A percentile compares a stretch with the other conserved stretches of the same genome.
Conservation (phyloP, 2,113 vertebrate species). For the Microtus ochrogaster region DNA sequence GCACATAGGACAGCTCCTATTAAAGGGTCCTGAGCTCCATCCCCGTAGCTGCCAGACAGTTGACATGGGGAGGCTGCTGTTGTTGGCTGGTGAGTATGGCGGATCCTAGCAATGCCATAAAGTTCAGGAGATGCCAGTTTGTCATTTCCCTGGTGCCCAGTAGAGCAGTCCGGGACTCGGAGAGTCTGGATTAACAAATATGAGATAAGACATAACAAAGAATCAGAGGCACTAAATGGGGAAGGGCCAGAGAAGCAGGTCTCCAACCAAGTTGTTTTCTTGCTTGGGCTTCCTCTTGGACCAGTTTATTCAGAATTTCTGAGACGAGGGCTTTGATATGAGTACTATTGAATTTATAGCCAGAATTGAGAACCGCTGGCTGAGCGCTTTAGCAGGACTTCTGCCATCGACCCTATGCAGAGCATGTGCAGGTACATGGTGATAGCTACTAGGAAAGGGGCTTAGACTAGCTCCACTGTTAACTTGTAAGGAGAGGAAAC, state of each 20-base stretch:
- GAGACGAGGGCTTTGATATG: neutral
- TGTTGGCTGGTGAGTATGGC: constrained; percentile 76
- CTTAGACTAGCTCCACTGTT: neutral
- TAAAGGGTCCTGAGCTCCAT: neutral
- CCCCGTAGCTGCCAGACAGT: neutral
- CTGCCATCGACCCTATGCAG: neutral
- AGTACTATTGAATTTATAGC: neutral
- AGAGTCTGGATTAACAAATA: neutral
- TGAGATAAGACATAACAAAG: neutral
- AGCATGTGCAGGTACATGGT: accelerated
- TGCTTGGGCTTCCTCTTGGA: neutral
- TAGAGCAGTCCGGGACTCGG: neutral
- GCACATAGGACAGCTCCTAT: neutral
- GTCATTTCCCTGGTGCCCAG: neutral
- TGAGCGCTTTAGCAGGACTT: neutral
- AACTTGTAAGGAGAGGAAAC: neutral
- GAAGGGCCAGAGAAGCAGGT: neutral
- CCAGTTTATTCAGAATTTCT: neutral
- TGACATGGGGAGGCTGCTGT: constrained; percentile 62
- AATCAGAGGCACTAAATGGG: neutral
- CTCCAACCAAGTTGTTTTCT: neutral
- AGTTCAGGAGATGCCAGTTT: neutral
- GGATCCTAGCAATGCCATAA: neutral
- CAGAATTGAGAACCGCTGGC: neutral
- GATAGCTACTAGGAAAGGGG: neutral